Evolutionary conservation across 2,888 invertebrate species (phyloP).

Genomic region (Imbricaverruca yamaguchii): DNA sequence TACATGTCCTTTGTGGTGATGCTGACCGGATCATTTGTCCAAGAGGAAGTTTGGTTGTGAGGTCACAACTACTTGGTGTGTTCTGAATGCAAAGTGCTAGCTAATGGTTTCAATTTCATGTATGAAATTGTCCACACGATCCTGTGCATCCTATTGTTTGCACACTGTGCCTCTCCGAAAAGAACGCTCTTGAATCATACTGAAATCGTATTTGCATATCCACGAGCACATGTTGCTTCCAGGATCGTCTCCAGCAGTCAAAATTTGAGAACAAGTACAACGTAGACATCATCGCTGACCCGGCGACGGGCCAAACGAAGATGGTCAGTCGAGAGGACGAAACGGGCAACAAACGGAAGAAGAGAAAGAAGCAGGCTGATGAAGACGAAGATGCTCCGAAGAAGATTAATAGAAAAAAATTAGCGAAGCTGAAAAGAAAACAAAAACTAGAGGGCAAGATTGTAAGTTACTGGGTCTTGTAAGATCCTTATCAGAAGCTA

Average conservation of each 20-base stretch:
- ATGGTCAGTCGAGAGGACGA: constrained; percentile 38
- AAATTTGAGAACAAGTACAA: constrained; percentile 55
- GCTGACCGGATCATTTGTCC: too few species aligned
- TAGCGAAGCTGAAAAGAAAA: background rate
- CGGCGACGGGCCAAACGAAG: constrained; percentile 47
- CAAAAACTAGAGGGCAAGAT: background rate
- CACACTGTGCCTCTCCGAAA: too few species aligned
- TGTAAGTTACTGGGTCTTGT: background rate
- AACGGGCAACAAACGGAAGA: background rate
- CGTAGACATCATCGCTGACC: constrained; percentile 51
- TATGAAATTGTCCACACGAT: too few species aligned
- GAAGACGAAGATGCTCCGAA: background rate
- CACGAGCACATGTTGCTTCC: constrained; percentile 11
- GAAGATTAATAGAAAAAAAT: background rate
- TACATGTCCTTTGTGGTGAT: too few species aligned
- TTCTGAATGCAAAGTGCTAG: too few species aligned
- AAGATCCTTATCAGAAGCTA: too few species aligned
- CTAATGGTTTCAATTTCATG: too few species aligned
- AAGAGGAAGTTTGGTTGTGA: too few species aligned
- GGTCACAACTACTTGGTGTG: too few species aligned
- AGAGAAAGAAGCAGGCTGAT: background rate
- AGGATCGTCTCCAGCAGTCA: constrained; percentile 51
- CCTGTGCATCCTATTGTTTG: too few species aligned
- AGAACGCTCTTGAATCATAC: too few species aligned
- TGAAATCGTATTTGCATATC: too few species aligned